Conservation (phyloP, 2,797 vertebrate genomes). For the Tangara arthus region DNA sequence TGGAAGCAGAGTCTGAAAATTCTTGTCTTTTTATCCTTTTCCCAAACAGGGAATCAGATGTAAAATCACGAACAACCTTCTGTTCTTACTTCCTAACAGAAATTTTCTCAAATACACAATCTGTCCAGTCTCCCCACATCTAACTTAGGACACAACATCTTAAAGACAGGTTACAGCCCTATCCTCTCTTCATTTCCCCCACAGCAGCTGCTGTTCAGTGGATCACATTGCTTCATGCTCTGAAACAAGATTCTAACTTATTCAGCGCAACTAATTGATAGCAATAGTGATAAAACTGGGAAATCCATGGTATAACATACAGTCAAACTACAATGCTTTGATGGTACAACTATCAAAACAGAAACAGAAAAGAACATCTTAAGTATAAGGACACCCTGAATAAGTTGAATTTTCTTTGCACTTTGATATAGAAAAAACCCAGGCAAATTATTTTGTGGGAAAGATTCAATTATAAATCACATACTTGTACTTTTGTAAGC, state of each 20-base stretch:
- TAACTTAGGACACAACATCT: neutral
- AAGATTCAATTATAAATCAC: neutral
- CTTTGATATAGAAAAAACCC: neutral
- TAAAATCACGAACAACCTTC: neutral
- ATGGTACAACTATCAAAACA: neutral
- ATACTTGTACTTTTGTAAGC: neutral
- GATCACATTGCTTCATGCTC: neutral
- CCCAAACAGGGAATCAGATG: neutral
- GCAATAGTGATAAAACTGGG: neutral
- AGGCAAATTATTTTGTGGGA: neutral
- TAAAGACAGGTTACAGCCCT: neutral
- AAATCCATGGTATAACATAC: neutral
- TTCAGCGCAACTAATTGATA: neutral
- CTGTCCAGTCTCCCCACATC: neutral
- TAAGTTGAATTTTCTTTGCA: neutral
- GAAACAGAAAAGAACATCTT: neutral
- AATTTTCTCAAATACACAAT: neutral
- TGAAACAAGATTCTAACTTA: neutral
- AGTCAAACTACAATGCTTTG: neutral
- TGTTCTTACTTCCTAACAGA: neutral
- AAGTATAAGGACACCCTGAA: neutral
- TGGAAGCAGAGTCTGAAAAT: constrained; percentile 4
- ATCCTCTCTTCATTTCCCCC: neutral
- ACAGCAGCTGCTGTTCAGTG: neutral
- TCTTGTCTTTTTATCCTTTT: neutral